Evolutionary conservation across 1,140 invertebrate species (phyloP), one percentile per base, ranked within the genome.

Genomic region (Penaeus indicus): DNA sequence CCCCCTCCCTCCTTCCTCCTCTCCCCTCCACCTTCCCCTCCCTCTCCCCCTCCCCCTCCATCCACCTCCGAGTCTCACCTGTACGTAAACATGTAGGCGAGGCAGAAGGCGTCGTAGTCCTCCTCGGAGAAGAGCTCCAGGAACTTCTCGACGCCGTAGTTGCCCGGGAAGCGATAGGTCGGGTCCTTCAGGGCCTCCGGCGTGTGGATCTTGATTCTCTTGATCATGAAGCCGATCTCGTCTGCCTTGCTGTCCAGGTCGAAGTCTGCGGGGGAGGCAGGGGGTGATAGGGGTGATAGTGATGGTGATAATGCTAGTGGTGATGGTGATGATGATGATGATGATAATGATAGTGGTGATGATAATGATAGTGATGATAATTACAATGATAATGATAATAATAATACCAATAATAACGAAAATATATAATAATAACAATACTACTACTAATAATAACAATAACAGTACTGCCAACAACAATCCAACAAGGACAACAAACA

Each of bases 31-130:
- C 7, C 27, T 19, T 13, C 72, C 54, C 54, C 8, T 54, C 54
- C 16, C 10, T 0, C 11, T 16, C 11, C 54, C 10, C 1, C 11
- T 13, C 11, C 54, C 16, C 11, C 92, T 3, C 69, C 13, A 81
- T 16, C 38, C 18, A 1, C 27, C 19, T 60, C n/a, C 25, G 32
- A 21, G 32, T 27, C 85, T 11, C 85, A 89, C 90, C 90, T 94
- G 93, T 99, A 99, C 5, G 99, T 99, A 92, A 99, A 99, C 96
- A 99, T 98, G 93, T 99, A 99, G 64, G 99, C 98, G 92, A 99
- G 94, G 92, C 99, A 99, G 93, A 99, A 99, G 22, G 97, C 97
- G 92, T 99, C 97, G 93, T 99, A 99, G 93, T 99, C 97, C 92
- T 98, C 96, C 95, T 99, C 97, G 92, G 97, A 98, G 94, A 98